phyloP scores from a whole-genome alignment of 2,113 vertebrate species.

The Glaucomys volans region DNA sequence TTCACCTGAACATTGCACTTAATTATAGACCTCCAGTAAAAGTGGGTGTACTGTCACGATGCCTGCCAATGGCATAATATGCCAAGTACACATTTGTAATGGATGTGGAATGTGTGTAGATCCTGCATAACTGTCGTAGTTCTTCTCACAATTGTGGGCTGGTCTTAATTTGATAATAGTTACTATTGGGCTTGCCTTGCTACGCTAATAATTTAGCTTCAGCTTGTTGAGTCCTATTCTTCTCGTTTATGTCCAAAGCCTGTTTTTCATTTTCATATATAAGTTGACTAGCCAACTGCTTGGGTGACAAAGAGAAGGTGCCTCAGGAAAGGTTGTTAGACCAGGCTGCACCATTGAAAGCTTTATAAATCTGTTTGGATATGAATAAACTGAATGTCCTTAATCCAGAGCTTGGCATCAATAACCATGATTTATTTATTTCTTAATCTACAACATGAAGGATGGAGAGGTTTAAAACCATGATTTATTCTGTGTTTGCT shows the following conservation, averaged over 20 bases:
- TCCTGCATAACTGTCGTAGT: not conserved
- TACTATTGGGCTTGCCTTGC: not conserved
- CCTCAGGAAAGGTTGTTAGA: not conserved
- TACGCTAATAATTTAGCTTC: constrained; percentile 13
- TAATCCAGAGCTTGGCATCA: not conserved
- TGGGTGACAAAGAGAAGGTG: constrained; percentile 3
- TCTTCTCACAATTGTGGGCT: not conserved
- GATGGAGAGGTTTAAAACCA: not conserved
- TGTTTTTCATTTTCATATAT: constrained; percentile 39
- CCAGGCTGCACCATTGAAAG: not conserved
- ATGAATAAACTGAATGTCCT: not conserved
- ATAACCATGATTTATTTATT: not conserved
- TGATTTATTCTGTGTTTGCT: not conserved
- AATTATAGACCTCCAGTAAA: not conserved
- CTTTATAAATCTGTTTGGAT: constrained; percentile 30
- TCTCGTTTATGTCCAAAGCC: constrained; percentile 17
- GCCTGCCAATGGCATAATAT: not conserved
- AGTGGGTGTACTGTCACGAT: not conserved
- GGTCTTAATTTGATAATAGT: constrained; percentile 41
- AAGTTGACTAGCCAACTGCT: not conserved
- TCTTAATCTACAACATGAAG: not conserved
- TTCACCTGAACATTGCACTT: not conserved
- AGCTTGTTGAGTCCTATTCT: not conserved
- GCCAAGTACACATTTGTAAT: not conserved
- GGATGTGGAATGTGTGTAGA: not conserved